These are phyloP conservation scores for Oreochromis mossambicus DNA, from an alignment of 2,797 vertebrate genomes.

Conservation along the genomic window DNA sequence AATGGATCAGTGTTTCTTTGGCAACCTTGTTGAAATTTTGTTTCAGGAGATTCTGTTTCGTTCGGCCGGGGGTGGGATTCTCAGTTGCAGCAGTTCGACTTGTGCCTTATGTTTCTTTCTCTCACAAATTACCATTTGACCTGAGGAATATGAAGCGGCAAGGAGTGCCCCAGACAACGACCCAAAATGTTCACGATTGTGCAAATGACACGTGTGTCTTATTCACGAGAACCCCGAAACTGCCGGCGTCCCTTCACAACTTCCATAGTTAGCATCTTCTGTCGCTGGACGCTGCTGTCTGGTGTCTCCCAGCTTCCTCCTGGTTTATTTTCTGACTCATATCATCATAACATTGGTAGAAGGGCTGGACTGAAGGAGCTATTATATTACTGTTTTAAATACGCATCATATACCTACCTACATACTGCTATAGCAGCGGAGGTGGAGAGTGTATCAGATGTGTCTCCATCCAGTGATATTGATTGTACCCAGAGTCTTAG, in stretches of 20 bases:
- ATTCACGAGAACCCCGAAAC: slow-evolving; percentile 43
- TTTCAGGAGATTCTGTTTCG: slow-evolving; percentile 43
- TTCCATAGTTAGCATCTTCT: slow-evolving; percentile 50
- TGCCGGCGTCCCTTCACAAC: slow-evolving; percentile 51
- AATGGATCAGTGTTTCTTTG: slow-evolving; percentile 59
- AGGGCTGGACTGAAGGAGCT: slow-evolving; percentile 20
- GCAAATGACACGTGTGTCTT: slow-evolving; percentile 56
- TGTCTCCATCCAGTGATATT: slow-evolving; percentile 35
- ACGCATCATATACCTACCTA: slow-evolving; percentile 23
- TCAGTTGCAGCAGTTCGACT: slow-evolving; percentile 70
- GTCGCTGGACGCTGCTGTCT: background rate
- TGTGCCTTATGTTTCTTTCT: slow-evolving; percentile 84
- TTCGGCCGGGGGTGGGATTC: slow-evolving; percentile 48
- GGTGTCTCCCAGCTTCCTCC: slow-evolving; percentile 6
- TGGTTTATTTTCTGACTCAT: slow-evolving; percentile 18
- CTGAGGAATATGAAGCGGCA: slow-evolving; percentile 46
- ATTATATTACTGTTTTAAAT: slow-evolving; percentile 26
- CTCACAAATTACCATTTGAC: slow-evolving; percentile 72
- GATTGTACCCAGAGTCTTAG: slow-evolving; percentile 28
- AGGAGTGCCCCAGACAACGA: slow-evolving; percentile 43
- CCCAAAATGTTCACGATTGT: slow-evolving; percentile 54
- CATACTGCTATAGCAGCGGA: slow-evolving; percentile 7
- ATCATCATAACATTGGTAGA: slow-evolving; percentile 32
- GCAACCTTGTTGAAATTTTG: slow-evolving; percentile 29
- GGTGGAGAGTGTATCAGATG: slow-evolving; percentile 21